phyloP scores from a whole-genome alignment of 2,888 invertebrate species.

The Conops quadrifasciatus region DNA sequence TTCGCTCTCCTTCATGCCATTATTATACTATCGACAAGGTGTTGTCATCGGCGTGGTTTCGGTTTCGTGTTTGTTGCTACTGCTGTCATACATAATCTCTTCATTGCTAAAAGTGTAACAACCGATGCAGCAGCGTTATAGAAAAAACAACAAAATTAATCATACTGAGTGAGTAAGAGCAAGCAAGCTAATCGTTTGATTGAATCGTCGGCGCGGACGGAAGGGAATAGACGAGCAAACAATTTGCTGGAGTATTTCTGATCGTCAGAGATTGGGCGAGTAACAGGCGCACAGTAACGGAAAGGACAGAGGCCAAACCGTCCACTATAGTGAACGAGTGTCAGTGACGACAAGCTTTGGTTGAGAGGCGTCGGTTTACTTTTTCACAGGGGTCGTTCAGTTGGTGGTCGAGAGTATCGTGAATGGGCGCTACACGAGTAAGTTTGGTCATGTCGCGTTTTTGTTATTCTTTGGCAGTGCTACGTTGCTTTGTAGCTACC shows the following conservation, averaged over 20 bases:
- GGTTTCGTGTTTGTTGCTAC: background rate
- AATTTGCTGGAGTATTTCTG: background rate
- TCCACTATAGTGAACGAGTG: conserved; percentile 10
- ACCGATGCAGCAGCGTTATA: background rate
- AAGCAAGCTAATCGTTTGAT: too few species aligned
- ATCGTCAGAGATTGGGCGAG: conserved; percentile 11
- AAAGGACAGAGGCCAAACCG: background rate
- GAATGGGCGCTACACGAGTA: too few species aligned
- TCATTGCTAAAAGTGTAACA: conserved; percentile 25
- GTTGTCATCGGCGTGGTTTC: conserved; percentile 7
- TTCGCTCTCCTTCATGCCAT: conserved; percentile 35
- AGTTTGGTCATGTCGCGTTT: too few species aligned
- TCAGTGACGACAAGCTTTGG: background rate
- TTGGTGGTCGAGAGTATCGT: background rate
- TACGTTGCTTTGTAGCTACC: too few species aligned
- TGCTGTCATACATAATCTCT: conserved; percentile 21
- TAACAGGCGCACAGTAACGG: conserved; percentile 27
- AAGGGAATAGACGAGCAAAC: conserved; percentile 1
- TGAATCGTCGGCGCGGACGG: background rate
- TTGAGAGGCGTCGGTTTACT: background rate
- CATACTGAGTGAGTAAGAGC: too few species aligned
- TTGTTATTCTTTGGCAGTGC: too few species aligned
- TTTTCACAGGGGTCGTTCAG: background rate
- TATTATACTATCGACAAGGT: conserved; percentile 27
- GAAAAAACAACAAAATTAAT: background rate